Base-by-base conservation (phyloP, 2,797 vertebrate genomes). In the Hipposideros larvatus region DNA sequence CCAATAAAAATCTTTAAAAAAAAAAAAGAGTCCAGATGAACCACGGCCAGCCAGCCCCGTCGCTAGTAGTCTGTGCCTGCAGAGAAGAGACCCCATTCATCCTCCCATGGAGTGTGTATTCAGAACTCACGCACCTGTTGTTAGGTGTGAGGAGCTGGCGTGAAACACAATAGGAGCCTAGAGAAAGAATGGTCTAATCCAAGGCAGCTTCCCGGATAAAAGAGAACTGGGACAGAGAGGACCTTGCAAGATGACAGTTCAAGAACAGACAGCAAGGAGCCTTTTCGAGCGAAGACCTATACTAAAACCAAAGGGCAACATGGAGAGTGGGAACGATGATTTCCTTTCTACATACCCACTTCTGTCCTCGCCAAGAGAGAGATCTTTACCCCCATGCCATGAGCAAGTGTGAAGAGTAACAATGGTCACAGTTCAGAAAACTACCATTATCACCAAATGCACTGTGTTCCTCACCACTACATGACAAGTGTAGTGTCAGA, bases 261-360 rank as follows among this genome's bases (percentile, higher is more conserved):
- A 66, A 59, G 53, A 78, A 83, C 2, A 48, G 48, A 51, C 48
- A 51, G 37, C 16, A 48, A 80, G 37, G 14, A 53, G 19, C 0
- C 11, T n/a, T 70, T 66, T 26, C 31, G 22, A 63, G 6, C 22
- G 4, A 73, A 24, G 41, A 43, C 18, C 43, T 53, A 13, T 6
- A 68, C 74, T 7, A 85, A 75, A 94, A 95, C 41, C 77, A 65
- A 73, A 95, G 19, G 22, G 16, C 41, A 41, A 57, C 4, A 8
- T 3, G 28, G 43, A 57, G 21, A 57, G 21, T 10, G 2, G 4
- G 26, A 43, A 15, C 24, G 31, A 16, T 19, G 37, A 24, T 1
- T 61, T 13, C 84, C 86, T 53, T 53, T 51, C 19, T 26, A 11
- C 28, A 37, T 16, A 55, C 18, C 43, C 19, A 77, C 11, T 11